Percentiles rank a stretch among this genome's conserved stretches.
These are phyloP conservation scores for Theonella swinhoei DNA, from an alignment of 37 sponge, comb jelly and placozoan genomes.

Conservation along the genomic window DNA sequence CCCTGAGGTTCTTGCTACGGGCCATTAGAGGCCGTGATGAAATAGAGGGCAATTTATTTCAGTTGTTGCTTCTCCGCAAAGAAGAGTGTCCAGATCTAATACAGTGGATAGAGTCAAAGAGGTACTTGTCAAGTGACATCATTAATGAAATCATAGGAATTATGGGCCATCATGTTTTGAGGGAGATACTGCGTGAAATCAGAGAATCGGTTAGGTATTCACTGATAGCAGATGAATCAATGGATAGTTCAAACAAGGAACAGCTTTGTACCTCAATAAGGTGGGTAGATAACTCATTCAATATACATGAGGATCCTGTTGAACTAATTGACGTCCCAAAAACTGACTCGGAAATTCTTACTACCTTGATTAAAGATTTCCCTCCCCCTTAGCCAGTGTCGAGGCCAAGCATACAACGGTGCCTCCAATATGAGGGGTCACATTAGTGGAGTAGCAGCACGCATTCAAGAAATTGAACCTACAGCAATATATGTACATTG, in stretches of 20 bases:
- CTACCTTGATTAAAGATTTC: constrained; percentile 38
- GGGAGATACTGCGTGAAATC: constrained; percentile 14
- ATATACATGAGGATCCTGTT: constrained; percentile 53
- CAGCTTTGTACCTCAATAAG: constrained; percentile 63
- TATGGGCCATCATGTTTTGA: constrained; percentile 45
- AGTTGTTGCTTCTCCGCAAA: constrained; percentile 38
- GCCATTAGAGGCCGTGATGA: constrained; percentile 61
- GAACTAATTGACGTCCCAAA: constrained; percentile 42
- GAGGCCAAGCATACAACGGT: constrained; percentile 73
- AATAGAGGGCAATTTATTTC: constrained; percentile 52
- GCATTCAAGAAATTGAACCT: constrained; percentile 16
- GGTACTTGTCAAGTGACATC: constrained; percentile 59
- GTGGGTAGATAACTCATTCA: constrained; percentile 51
- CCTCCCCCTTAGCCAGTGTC: constrained; percentile 51
- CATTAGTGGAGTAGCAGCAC: constrained; percentile 42
- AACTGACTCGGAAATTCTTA: constrained; percentile 60
- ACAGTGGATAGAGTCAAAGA: constrained; percentile 35
- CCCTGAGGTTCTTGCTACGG: constrained; percentile 36
- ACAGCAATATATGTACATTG: constrained; percentile 66
- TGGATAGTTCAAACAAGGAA: constrained; percentile 38
- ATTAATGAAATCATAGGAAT: constrained; percentile 40
- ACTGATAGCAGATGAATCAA: constrained; percentile 70
- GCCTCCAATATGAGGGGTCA: constrained; percentile 60
- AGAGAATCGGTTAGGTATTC: constrained; percentile 29
- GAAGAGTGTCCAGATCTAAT: constrained; percentile 26